A percentile compares a stretch with the other conserved stretches of the same genome.
Conservation (phyloP, 2,888 invertebrate species). For the Drosophila cognata region DNA sequence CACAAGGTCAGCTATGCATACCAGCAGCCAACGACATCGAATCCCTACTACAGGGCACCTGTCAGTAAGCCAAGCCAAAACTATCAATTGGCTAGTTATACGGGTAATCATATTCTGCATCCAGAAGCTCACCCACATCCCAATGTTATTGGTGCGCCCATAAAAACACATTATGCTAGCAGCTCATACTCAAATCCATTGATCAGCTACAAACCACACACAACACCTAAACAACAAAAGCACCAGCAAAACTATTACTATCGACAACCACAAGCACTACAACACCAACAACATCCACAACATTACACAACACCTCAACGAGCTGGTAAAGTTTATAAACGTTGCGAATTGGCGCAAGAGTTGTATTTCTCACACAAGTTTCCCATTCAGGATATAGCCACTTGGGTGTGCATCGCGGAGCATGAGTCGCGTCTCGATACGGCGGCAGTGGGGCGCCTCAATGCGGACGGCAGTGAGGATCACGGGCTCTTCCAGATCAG, state of each 20-base stretch:
- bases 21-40: conserved; percentile 25
- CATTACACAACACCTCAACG: conserved; percentile 45
- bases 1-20: conserved; percentile 52
- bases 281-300: conserved; percentile 42
- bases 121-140: conserved; percentile 45
- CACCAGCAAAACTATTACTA: conserved; percentile 36
- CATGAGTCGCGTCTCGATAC: conserved; percentile 90
- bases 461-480: conserved; percentile 86
- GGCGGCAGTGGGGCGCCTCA: conserved; percentile 86
- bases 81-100: conserved; percentile 37
- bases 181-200: conserved; percentile 54
- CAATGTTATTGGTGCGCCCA: conserved; percentile 48
- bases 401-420: conserved; percentile 90
- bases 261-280: conserved; percentile 25
- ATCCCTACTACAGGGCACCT: conserved; percentile 51
- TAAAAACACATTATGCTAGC: conserved; percentile 27
- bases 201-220: conserved; percentile 50
- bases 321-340: conserved; percentile 87
- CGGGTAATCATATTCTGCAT: conserved; percentile 60
- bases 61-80: conserved; percentile 8
- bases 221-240: conserved; percentile 37
- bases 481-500: conserved; percentile 91
- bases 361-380: conserved; percentile 87
- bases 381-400: conserved; percentile 86
- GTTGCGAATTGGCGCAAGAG: conserved; percentile 90